A percentile compares a stretch with the other conserved stretches of the same genome.
Evolutionary conservation across 2,888 invertebrate species (phyloP).

Genomic region (Tuberolachnus salignus): DNA sequence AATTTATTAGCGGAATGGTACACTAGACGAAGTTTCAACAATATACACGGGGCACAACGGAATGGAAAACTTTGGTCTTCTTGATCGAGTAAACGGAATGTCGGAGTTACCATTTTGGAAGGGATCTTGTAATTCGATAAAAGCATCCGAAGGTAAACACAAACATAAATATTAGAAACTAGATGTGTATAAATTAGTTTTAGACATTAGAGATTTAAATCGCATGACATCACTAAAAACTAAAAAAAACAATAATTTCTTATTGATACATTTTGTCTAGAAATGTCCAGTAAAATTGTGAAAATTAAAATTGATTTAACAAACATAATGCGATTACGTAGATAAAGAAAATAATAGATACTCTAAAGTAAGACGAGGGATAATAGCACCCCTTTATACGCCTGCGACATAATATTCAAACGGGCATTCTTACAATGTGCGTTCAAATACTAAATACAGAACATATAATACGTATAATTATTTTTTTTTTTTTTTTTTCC

Average conservation of each 20-base stretch:
- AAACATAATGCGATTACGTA: neutral
- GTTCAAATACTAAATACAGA: no score
- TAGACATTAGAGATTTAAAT: neutral
- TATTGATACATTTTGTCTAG: neutral
- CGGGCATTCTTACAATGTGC: no score
- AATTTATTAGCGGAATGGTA: slow-evolving; percentile 75
- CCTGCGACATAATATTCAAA: no score
- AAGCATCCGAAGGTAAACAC: slow-evolving; percentile 64
- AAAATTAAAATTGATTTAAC: neutral
- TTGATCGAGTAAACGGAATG: slow-evolving; percentile 77
- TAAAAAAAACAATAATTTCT: neutral
- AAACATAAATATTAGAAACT: neutral
- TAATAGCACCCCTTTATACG: no score
- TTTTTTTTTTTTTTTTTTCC: no score
- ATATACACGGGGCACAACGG: slow-evolving; percentile 76
- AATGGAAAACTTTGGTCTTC: slow-evolving; percentile 80
- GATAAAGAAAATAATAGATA: neutral
- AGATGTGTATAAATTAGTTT: neutral
- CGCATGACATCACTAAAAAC: neutral
- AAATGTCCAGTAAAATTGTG: neutral
- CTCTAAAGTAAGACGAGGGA: no score
- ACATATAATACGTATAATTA: no score
- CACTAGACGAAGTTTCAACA: slow-evolving; percentile 78
- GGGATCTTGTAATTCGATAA: slow-evolving; percentile 69
- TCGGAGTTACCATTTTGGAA: slow-evolving; percentile 79